Evolutionary conservation across 2,888 invertebrate genomes (phyloP), one percentile per base, ranked within the genome.

Genomic region (Campoletis raptor): DNA sequence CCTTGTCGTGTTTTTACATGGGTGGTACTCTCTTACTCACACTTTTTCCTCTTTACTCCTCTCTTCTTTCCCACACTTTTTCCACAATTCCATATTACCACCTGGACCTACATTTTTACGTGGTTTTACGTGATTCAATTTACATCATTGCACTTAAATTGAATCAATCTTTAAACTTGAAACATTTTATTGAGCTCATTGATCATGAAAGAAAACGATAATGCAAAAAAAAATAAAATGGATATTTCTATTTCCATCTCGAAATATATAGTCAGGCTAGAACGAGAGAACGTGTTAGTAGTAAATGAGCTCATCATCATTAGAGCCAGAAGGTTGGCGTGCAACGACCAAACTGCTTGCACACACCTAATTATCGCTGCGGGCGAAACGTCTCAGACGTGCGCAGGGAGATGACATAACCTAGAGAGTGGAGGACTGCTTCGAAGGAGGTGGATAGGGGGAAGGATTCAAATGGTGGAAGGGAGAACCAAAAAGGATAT

Each of bases 241-340:
- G 9, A 30, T 45, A 8, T 0, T 70, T 18, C n/a, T n/a, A n/a
- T n/a, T 10, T 12, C 8, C 30, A 30, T 5, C 54, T 9, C n/a
- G 30, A 24, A 21, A 4, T 45, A 30, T n/a, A 5, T 21, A 45
- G 45, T 10, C 18, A 40, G 40, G 21, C 8, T n/a, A 54, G 69
- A 37, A 76, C 18, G 30, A 24, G 7, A 45, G n/a, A n/a, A 61
- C 37, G 69, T 57, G 37, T 64, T 82, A 15, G 89, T 90, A 91
- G 91, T 91, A 92, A 93, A 92, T 91, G 90, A 92, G 90, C 92
- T 91, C 91, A 91, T 92, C 92, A 92, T 92, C 91, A 92, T 92
- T 92, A 92, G 90, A 89, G 84, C 85, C 45, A 24, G 30, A 54
- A 87, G 87, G 52, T n/a, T 66, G 77, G 72, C 77, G 37, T 66